Evolutionary conservation across 2,797 vertebrate species (phyloP).

Genomic region (Coluber constrictor): DNA sequence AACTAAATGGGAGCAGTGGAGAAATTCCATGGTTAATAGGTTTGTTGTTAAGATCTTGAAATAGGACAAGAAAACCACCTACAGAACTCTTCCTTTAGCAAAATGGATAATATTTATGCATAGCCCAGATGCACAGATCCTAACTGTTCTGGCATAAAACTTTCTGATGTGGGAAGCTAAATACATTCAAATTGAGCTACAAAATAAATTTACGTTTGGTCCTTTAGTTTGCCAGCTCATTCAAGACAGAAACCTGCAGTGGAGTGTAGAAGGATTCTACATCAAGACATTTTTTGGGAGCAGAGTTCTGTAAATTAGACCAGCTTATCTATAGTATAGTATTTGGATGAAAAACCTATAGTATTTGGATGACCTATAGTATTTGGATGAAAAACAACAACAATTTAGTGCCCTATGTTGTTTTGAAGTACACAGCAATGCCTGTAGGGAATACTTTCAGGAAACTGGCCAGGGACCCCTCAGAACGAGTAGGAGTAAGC

Average conservation of each 20-base stretch:
- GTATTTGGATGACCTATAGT: neutral
- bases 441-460: neutral
- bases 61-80: neutral
- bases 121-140: neutral
- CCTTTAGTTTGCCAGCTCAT: neutral
- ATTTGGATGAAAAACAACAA: neutral
- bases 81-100: neutral
- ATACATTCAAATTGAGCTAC: neutral
- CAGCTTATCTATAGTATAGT: neutral
- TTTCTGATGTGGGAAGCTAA: neutral
- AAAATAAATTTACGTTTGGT: neutral
- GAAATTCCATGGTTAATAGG: neutral
- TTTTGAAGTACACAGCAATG: neutral
- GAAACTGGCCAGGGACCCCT: neutral
- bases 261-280: neutral
- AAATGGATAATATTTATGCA: neutral
- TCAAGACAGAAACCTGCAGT: neutral
- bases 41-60: neutral
- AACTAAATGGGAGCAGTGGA: neutral
- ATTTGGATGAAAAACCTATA: neutral
- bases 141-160: neutral
- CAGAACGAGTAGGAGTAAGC: neutral
- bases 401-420: neutral
- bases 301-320: neutral
- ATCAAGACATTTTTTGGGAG: neutral